Base-by-base conservation (phyloP, 2,888 invertebrate species). In the Capitulum mitella region DNA sequence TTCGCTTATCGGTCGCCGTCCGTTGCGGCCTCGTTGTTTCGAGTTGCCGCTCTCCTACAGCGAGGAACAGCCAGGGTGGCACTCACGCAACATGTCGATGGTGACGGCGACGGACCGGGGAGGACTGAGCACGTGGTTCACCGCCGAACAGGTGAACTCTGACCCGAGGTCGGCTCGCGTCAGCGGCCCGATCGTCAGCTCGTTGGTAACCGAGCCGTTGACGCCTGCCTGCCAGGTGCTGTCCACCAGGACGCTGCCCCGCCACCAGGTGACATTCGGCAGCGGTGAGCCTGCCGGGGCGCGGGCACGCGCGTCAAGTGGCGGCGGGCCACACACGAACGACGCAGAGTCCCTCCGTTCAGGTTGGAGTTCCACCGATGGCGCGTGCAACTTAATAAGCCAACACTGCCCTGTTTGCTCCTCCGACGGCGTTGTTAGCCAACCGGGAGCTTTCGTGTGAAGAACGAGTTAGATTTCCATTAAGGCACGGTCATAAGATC, bases 21-120 rank as follows among this genome's bases (percentile, higher is more conserved):
- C n/a, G n/a, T n/a, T n/a, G n/a, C n/a, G n/a, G n/a, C n/a, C n/a
- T n/a, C n/a, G n/a, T n/a, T n/a, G n/a, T n/a, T n/a, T n/a, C n/a
- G n/a, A n/a, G n/a, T n/a, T n/a, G n/a, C n/a, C n/a, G n/a, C n/a
- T n/a, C n/a, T n/a, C n/a, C n/a, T n/a, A n/a, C n/a, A n/a, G n/a
- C n/a, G n/a, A n/a, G n/a, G n/a, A n/a, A n/a, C n/a, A n/a, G n/a
- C n/a, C n/a, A n/a, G n/a, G n/a, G n/a, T n/a, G n/a, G n/a, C n/a
- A 64, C 80, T 74, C 77, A 81, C 81, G 79, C 22, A 81, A 80
- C 64, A 81, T 81, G 34, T 81, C 81, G 43, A 80, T 79, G 26
- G 54, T 48, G 76, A 79, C 80, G n/a, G 46, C 48, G 29, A 79
- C 78, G 3, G 76, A 75, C 32, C 78, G 79, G 3, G 81, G 79